These are phyloP conservation scores for Gisinianus flammeolus DNA, from an alignment of 2,888 invertebrate genomes.

Conservation along the genomic window DNA sequence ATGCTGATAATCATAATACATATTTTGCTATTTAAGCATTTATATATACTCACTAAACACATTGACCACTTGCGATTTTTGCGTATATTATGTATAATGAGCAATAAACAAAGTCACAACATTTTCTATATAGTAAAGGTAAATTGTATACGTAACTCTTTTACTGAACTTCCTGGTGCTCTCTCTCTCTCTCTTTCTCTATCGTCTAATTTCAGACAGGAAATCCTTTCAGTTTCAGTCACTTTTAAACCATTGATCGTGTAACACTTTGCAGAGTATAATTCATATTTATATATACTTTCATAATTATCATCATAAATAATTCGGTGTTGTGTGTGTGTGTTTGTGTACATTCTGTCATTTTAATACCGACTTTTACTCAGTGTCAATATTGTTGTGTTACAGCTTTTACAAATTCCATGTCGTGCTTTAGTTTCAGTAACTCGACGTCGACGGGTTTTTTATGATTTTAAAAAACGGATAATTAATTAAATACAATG, in stretches of 20 bases:
- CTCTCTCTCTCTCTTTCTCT: background rate
- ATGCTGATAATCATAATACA: background rate
- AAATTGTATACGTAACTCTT: background rate
- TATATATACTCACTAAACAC: background rate
- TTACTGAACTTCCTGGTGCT: background rate
- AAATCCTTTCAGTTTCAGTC: conserved; percentile 12
- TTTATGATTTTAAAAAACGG: too few species aligned
- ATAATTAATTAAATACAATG: too few species aligned
- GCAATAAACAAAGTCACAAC: background rate
- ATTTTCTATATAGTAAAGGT: background rate
- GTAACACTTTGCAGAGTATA: background rate
- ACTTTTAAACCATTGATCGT: background rate
- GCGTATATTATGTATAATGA: background rate
- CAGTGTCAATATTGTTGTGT: too few species aligned
- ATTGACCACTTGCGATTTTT: background rate
- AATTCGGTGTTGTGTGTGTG: too few species aligned
- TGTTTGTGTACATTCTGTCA: too few species aligned
- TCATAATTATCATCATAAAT: too few species aligned
- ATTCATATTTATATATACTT: background rate
- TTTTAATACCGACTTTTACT: too few species aligned
- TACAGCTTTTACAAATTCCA: too few species aligned
- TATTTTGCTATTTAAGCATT: background rate
- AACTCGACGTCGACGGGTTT: too few species aligned
- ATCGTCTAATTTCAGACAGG: background rate
- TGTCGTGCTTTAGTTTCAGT: too few species aligned